These are phyloP conservation scores for Apamea crenata DNA, from an alignment of 2,888 invertebrate genomes.

Conservation along the genomic window DNA sequence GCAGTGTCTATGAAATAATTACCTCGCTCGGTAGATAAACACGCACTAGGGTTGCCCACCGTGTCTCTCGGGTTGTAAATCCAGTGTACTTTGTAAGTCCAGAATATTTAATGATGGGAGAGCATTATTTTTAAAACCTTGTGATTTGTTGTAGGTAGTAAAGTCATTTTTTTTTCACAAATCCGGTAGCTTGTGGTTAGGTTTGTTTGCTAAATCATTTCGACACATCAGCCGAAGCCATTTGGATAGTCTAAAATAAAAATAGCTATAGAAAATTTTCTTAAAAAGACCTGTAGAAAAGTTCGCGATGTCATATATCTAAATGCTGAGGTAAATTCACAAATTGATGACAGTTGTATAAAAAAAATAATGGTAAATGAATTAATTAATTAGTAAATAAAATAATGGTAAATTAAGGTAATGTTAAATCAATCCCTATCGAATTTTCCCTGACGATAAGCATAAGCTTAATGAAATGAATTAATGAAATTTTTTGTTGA, in stretches of 20 bases:
- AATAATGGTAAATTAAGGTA: not conserved
- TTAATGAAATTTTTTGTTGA: not conserved
- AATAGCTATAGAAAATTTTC: no score
- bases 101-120: not conserved
- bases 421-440: not conserved
- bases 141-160: not conserved
- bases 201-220: no score
- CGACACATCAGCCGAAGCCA: no score
- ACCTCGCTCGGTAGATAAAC: not conserved
- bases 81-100: not conserved
- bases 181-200: not conserved
- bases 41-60: not conserved
- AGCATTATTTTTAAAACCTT: not conserved
- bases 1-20: not conserved
- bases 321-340: no score
- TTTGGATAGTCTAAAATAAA: no score
- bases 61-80: not conserved
- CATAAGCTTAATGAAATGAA: no score
- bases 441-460: no score
- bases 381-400: no score
- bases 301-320: no score
- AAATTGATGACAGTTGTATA: no score
- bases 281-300: no score
- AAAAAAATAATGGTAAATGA: no score
- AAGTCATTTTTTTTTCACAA: not conserved